A percentile compares a stretch with the other conserved stretches of the same genome.
Evolutionary conservation across 2,888 invertebrate species (phyloP).

Genomic region (Mycalesis mineus): DNA sequence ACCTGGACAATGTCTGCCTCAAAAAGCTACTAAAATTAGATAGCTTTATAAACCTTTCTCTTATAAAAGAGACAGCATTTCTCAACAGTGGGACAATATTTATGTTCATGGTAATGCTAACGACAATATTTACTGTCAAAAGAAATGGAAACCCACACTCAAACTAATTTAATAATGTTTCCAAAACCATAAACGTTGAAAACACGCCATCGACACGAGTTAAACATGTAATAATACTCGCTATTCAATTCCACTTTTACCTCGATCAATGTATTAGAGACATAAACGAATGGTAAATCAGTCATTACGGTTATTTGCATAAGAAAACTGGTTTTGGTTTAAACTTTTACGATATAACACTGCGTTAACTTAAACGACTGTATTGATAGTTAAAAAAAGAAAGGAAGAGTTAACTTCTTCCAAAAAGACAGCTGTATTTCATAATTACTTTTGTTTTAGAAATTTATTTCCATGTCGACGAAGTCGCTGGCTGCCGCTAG

Average conservation of each 20-base stretch:
- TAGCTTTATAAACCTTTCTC: no score
- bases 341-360: conserved; percentile 11
- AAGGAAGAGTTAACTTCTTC: conserved; percentile 3
- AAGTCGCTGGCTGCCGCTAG: no score
- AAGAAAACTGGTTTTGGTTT: conserved; percentile 26
- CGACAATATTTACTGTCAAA: no score
- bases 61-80: no score
- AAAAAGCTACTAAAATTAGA: no score
- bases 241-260: conserved; percentile 29
- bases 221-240: conserved; percentile 23
- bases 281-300: conserved; percentile 29
- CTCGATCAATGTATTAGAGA: conserved; percentile 22
- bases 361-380: conserved; percentile 9
- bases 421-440: neutral
- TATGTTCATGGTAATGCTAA: no score
- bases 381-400: conserved; percentile 13
- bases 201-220: neutral
- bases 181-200: neutral
- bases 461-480: no score
- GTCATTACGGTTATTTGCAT: conserved; percentile 28
- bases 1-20: no score
- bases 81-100: no score
- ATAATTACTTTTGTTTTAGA: no score
- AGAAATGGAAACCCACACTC: no score
- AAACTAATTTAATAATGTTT: neutral